Percentiles rank a stretch among this genome's conserved stretches.
These are phyloP conservation scores for Tachypleus tridentatus DNA, from an alignment of 1,140 invertebrate genomes.

Conservation along the genomic window DNA sequence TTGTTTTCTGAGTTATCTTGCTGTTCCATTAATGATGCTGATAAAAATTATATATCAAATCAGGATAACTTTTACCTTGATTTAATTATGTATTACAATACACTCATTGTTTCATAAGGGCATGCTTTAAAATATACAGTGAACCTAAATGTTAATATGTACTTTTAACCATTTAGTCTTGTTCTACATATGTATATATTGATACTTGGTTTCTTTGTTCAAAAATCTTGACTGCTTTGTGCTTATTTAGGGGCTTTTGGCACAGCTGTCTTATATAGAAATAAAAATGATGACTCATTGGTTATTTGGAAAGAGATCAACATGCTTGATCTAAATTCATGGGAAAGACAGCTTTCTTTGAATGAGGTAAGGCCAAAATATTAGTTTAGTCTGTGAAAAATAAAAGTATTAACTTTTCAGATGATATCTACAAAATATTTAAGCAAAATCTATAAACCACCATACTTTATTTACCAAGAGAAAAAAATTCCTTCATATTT, in stretches of 20 bases:
- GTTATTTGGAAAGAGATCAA: conserved; percentile 67
- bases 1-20: too few relatives aligned
- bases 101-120: background rate
- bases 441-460: too few relatives aligned
- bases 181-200: background rate
- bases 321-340: conserved; percentile 51
- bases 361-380: conserved; percentile 47
- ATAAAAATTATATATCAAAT: too few relatives aligned
- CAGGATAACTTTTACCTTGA: too few relatives aligned
- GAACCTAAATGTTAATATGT: background rate
- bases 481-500: too few relatives aligned
- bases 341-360: conserved; percentile 55
- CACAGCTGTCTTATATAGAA: conserved; percentile 54
- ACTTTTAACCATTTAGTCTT: background rate
- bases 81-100: too few relatives aligned
- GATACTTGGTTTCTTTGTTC: background rate
- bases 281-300: conserved; percentile 48
- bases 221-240: background rate
- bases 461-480: too few relatives aligned
- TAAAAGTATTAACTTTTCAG: too few relatives aligned
- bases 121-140: background rate
- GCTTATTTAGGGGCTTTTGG: conserved; percentile 52
- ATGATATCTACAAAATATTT: too few relatives aligned
- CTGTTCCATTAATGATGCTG: too few relatives aligned
- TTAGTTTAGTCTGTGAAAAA: too few relatives aligned